Evolutionary conservation across 2,113 vertebrate species (phyloP), one percentile per base, ranked within the genome.

Genomic region (Pavo muticus): DNA sequence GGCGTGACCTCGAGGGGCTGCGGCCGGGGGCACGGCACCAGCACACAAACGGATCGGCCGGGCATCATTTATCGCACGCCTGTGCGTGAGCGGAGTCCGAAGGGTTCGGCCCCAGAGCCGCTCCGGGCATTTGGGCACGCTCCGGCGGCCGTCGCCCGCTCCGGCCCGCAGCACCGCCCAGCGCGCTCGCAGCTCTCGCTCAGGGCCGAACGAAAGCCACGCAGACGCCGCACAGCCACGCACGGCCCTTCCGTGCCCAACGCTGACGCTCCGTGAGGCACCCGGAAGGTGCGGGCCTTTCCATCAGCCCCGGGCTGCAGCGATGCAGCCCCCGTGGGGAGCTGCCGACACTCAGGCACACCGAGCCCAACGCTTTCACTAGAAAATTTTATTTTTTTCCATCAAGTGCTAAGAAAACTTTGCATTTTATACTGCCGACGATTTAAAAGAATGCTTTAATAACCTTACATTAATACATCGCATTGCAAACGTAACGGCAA

Each of bases 381-480:
- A 94, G 78, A 97, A 97, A 93, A 95, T 69, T 97, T 97, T 97
- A 95, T 95, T 96, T 87, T 59, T 90, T 86, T 80, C 42, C 30
- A 84, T 86, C 76, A 72, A 93, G 29, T 57, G 72, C 40, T 92
- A 87, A 61, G 61, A 94, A 87, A 96, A 91, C 52, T 95, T 97
- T 87, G 92, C 88, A 96, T 85, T 89, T 81, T 72, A 70, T 40
- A 82, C 50, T 80, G 73, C 54, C 82, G 37, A 78, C 60, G 70
- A 93, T 79, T 93, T 67, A 47, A 89, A 86, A 86, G 77, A 30
- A 47, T 44, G 14, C 59, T 72, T 91, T 81, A 48, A 79, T 95
- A 95, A 84, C 37, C 85, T 94, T 44, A 72, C 65, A 79, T 82
- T 60, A 90, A 84, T 59, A 47, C 59, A 85, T 75, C 83, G 86